Evolutionary conservation across 2,888 invertebrate genomes (phyloP).

Genomic region (Sesia bembeciformis): DNA sequence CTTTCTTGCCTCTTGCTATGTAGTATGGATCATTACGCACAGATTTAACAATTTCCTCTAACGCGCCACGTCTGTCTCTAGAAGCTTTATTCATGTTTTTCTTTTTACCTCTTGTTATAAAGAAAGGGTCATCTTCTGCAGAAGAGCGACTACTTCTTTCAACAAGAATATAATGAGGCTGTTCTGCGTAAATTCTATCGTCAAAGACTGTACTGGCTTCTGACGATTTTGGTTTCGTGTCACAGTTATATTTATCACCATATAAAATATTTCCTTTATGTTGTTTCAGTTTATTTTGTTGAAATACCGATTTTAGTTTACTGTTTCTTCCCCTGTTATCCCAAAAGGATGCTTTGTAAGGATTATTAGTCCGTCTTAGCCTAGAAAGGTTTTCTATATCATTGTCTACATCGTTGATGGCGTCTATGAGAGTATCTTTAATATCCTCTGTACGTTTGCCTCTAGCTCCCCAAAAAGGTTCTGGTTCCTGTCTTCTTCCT

Average conservation of each 20-base stretch:
- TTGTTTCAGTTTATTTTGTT: neutral
- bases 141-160: constrained; percentile 59
- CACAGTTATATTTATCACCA: constrained; percentile 1
- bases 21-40: constrained; percentile 67
- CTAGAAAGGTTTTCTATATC: constrained; percentile 37
- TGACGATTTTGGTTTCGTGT: constrained; percentile 15
- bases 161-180: constrained; percentile 70
- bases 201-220: constrained; percentile 43
- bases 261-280: neutral
- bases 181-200: constrained; percentile 64
- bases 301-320: constrained; percentile 34
- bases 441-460: constrained; percentile 18
- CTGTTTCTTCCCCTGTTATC: constrained; percentile 34
- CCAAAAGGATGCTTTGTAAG: constrained; percentile 30
- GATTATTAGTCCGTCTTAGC: constrained; percentile 21
- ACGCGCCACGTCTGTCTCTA: constrained; percentile 48
- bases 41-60: constrained; percentile 61
- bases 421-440: constrained; percentile 32
- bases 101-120: constrained; percentile 55
- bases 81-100: constrained; percentile 35
- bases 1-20: constrained; percentile 70
- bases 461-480: constrained; percentile 25
- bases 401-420: constrained; percentile 34
- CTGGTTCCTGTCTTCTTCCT: constrained; percentile 16
- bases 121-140: constrained; percentile 44